These are phyloP conservation scores for Isotomurus palustris DNA, from an alignment of 2,888 invertebrate species.

Conservation along the genomic window DNA sequence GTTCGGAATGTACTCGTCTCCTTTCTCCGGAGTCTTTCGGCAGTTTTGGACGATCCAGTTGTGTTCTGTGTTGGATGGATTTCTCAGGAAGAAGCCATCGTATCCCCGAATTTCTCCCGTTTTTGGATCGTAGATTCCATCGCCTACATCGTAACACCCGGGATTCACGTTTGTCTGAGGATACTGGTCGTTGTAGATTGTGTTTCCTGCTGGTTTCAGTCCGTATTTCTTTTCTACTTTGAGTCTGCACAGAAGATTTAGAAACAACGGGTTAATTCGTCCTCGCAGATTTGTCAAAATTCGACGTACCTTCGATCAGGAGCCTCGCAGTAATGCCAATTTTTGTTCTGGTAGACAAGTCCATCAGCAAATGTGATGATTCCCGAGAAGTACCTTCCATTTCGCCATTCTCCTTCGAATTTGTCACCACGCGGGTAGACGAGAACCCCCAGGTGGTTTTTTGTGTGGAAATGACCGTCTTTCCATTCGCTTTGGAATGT, in stretches of 20 bases:
- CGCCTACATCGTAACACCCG: slow-evolving; percentile 38
- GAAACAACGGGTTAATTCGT: background rate
- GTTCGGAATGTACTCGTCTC: slow-evolving; percentile 28
- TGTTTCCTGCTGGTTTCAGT: slow-evolving; percentile 27
- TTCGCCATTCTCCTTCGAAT: slow-evolving; percentile 39
- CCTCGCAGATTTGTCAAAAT: no score
- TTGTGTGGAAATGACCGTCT: slow-evolving; percentile 36
- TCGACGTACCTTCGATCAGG: slow-evolving; percentile 35
- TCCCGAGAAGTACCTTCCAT: slow-evolving; percentile 36
- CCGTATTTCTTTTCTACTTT: slow-evolving; percentile 34
- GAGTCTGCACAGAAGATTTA: slow-evolving; percentile 30
- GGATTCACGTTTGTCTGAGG: slow-evolving; percentile 35
- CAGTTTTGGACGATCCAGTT: slow-evolving; percentile 38
- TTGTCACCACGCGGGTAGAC: slow-evolving; percentile 39
- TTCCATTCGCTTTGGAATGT: slow-evolving; percentile 38
- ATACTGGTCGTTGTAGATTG: slow-evolving; percentile 28
- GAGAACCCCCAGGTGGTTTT: slow-evolving; percentile 31
- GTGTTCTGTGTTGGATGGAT: slow-evolving; percentile 21
- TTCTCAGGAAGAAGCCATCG: slow-evolving; percentile 20
- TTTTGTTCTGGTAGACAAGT: slow-evolving; percentile 26
- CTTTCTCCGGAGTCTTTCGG: slow-evolving; percentile 21
- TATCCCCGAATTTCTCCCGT: slow-evolving; percentile 28
- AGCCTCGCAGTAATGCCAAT: slow-evolving; percentile 41
- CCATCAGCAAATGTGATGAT: slow-evolving; percentile 43
- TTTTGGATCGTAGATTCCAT: slow-evolving; percentile 39